phyloP scores from a whole-genome alignment of 2,888 invertebrate genomes.

The Capitulum mitella region DNA sequence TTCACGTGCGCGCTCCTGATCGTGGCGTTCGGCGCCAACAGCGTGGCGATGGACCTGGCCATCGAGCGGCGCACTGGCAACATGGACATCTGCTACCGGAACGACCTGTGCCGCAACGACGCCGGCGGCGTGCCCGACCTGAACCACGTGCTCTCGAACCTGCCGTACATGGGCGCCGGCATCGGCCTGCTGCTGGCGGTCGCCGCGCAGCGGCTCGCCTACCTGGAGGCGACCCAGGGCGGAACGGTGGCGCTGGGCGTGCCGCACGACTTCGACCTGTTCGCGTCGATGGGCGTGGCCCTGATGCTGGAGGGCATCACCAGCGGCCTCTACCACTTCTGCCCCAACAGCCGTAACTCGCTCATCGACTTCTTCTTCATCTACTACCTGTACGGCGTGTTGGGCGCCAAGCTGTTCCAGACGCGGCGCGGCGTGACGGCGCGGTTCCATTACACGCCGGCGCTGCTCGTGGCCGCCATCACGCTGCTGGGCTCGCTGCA shows the following conservation, averaged over 20 bases:
- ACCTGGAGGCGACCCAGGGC: not conserved
- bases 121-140: slow-evolving; percentile 42
- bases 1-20: not conserved
- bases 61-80: slow-evolving; percentile 38
- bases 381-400: slow-evolving; percentile 24
- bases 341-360: slow-evolving; percentile 28
- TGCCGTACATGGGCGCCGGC: slow-evolving; percentile 45
- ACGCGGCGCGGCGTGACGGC: slow-evolving; percentile 26
- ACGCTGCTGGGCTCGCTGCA: slow-evolving; percentile 16
- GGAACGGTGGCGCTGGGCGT: not conserved
- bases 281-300: slow-evolving; percentile 33
- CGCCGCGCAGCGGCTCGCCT: slow-evolving; percentile 29
- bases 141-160: slow-evolving; percentile 45
- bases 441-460: slow-evolving; percentile 23
- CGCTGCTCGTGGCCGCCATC: slow-evolving; percentile 24
- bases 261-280: slow-evolving; percentile 29
- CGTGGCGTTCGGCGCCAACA: slow-evolving; percentile 10
- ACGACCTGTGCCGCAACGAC: slow-evolving; percentile 44
- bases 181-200: slow-evolving; percentile 43
- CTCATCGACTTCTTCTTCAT: slow-evolving; percentile 30
- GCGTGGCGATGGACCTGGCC: not conserved
- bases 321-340: slow-evolving; percentile 32
- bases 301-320: slow-evolving; percentile 36
- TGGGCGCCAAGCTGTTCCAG: slow-evolving; percentile 29
- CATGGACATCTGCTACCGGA: slow-evolving; percentile 46